phyloP scores from a whole-genome alignment of 35 echinoderm and acorn worm species.

The Apostichopus japonicus region DNA sequence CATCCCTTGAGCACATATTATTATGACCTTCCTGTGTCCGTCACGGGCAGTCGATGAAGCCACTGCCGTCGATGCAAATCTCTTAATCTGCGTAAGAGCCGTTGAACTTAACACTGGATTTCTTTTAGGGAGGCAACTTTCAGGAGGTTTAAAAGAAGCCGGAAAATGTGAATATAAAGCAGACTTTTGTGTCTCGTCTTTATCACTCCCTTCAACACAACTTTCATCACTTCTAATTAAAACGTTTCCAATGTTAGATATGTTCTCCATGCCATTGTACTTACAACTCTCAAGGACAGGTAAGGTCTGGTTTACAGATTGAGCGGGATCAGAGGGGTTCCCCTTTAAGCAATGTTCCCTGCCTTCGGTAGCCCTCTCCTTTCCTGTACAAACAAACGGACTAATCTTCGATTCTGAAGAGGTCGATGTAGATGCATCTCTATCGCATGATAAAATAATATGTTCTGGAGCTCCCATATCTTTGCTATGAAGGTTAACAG shows the following conservation, averaged over 20 bases:
- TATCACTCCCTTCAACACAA: background rate
- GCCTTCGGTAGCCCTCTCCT: background rate
- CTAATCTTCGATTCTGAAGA: background rate
- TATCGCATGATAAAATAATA: background rate
- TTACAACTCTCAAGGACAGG: too few species aligned
- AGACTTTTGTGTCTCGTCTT: background rate
- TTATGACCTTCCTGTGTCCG: background rate
- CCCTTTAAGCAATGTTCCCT: background rate
- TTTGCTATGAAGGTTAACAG: background rate
- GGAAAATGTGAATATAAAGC: background rate
- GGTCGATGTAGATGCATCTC: background rate
- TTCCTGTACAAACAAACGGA: background rate
- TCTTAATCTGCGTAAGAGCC: slow-evolving; percentile 9
- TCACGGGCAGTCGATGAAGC: background rate
- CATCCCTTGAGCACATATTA: background rate
- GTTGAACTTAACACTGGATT: background rate
- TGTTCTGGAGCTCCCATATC: background rate
- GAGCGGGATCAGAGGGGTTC: background rate
- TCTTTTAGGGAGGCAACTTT: background rate
- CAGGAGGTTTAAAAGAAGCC: background rate
- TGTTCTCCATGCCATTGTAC: too few species aligned
- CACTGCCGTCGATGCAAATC: background rate
- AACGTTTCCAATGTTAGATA: too few species aligned
- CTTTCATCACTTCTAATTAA: background rate
- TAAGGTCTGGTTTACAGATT: too few species aligned